Percentiles rank a stretch among this genome's conserved stretches.
Evolutionary conservation across 2,888 invertebrate genomes (phyloP).

Genomic region (Patella ulyssiponensis): DNA sequence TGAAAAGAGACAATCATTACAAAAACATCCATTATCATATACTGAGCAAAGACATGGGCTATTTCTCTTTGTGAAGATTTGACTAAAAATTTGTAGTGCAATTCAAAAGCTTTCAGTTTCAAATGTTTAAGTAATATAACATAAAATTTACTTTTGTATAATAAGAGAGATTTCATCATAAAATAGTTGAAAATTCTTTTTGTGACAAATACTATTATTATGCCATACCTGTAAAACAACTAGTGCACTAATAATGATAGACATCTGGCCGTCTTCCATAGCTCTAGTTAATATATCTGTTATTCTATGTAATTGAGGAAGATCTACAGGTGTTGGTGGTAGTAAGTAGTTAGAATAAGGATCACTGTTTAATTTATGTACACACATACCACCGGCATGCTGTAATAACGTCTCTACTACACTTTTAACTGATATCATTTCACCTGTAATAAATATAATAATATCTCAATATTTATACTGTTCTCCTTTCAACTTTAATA

Average conservation of each 20-base stretch:
- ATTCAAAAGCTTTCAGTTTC: too few species aligned
- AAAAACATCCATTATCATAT: neutral
- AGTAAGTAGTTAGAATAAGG: constrained; percentile 21
- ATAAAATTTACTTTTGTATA: too few species aligned
- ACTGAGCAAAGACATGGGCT: too few species aligned
- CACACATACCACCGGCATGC: constrained; percentile 69
- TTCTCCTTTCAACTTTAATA: too few species aligned
- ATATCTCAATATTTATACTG: too few species aligned
- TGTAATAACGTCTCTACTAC: constrained; percentile 64
- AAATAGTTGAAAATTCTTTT: too few species aligned
- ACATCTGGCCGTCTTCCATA: constrained; percentile 53
- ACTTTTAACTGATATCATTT: constrained; percentile 38
- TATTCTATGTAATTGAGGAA: constrained; percentile 60
- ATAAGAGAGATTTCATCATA: too few species aligned
- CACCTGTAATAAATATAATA: constrained; percentile 32
- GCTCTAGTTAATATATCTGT: constrained; percentile 67
- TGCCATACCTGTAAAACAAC: constrained; percentile 65
- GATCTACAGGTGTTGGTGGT: constrained; percentile 58
- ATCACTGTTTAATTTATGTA: constrained; percentile 67
- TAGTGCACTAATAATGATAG: constrained; percentile 63
- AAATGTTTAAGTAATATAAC: too few species aligned
- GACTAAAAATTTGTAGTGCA: too few species aligned
- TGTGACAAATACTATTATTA: neutral
- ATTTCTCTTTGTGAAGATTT: too few species aligned
- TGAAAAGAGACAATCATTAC: constrained; percentile 43